These are phyloP conservation scores for Centrocercus urophasianus DNA, from an alignment of 2,113 vertebrate genomes.

Conservation along the genomic window DNA sequence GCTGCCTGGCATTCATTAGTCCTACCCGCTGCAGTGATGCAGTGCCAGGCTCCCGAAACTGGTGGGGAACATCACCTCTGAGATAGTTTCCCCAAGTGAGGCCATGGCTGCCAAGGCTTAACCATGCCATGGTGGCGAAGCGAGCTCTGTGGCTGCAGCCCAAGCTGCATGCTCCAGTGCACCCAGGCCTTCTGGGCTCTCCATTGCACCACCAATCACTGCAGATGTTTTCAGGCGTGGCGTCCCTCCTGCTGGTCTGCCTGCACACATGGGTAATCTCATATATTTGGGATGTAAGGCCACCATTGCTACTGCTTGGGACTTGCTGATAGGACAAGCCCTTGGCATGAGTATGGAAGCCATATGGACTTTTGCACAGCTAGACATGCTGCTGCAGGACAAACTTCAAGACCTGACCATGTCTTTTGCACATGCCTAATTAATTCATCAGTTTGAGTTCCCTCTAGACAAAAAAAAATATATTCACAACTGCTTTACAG, in stretches of 20 bases:
- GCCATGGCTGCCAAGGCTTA: fast-evolving
- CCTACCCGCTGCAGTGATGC: neutral
- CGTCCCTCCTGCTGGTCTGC: fast-evolving
- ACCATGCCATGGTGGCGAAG: fast-evolving
- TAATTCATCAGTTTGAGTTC: neutral
- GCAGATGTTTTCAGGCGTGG: neutral
- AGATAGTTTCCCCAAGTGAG: neutral
- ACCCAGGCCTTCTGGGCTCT: neutral
- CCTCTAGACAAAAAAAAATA: neutral
- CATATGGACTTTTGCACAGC: neutral
- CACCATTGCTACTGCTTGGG: neutral
- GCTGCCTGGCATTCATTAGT: neutral
- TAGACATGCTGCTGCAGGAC: neutral
- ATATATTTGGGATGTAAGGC: neutral
- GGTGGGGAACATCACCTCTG: neutral
- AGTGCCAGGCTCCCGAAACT: neutral
- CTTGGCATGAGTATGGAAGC: neutral
- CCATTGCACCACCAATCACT: neutral
- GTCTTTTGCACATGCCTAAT: neutral
- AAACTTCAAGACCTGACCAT: neutral
- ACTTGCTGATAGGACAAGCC: neutral
- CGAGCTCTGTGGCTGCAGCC: neutral
- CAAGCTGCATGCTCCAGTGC: fast-evolving
- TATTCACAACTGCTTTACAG: neutral
- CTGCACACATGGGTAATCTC: neutral